These are phyloP conservation scores for Helicorthomorpha holstii DNA, from an alignment of 1,140 invertebrate species.

Conservation along the genomic window DNA sequence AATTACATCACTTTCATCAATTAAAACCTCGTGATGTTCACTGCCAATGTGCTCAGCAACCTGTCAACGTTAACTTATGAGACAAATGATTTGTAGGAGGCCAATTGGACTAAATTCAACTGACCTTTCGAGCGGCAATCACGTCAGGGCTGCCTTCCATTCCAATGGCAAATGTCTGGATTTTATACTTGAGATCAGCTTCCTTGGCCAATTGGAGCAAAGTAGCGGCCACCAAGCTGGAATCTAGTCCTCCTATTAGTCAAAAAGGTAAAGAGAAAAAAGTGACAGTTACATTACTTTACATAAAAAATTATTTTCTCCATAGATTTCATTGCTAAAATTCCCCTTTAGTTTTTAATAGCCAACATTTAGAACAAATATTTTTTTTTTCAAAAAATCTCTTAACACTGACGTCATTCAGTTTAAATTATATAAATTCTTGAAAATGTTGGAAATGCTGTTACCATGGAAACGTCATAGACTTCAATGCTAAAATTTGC, in stretches of 20 bases:
- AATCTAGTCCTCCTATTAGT: constrained; percentile 27
- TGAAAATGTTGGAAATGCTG: no score
- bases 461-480: no score
- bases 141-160: constrained; percentile 28
- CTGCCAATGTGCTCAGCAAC: constrained; percentile 25
- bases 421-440: no score
- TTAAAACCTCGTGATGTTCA: constrained; percentile 28
- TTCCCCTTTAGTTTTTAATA: no score
- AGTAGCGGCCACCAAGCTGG: constrained; percentile 26
- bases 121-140: constrained; percentile 25
- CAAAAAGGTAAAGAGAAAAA: constrained; percentile 5
- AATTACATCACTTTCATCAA: constrained; percentile 28
- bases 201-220: constrained; percentile 7
- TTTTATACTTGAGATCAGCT: constrained; percentile 19
- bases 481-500: no score
- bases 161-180: constrained; percentile 29
- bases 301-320: no score
- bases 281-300: constrained; percentile 4
- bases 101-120: no score
- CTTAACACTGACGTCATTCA: no score
- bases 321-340: no score
- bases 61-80: no score
- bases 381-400: no score
- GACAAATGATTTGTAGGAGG: neutral
- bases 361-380: no score